Percentiles rank a stretch among this genome's conserved stretches.
Evolutionary conservation across 2,113 vertebrate species (phyloP).

Genomic region (Danio rerio): DNA sequence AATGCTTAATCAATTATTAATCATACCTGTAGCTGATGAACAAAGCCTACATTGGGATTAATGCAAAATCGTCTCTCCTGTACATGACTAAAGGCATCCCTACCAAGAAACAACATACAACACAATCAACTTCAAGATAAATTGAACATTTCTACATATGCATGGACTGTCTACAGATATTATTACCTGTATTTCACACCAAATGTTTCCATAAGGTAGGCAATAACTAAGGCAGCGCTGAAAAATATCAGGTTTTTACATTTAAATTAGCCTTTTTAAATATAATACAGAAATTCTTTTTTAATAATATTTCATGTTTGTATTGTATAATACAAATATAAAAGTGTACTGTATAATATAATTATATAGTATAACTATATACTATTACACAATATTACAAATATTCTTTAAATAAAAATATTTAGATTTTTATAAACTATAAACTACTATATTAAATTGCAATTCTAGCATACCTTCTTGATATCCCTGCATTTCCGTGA

Average conservation of each 20-base stretch:
- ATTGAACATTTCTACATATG: not conserved
- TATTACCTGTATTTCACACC: constrained; percentile 96
- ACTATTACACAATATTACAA: too few species aligned
- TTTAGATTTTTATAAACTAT: too few species aligned
- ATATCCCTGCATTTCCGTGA: constrained; percentile 99
- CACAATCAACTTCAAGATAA: not conserved
- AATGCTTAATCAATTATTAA: not conserved
- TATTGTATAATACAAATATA: too few species aligned
- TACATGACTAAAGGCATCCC: constrained; percentile 97
- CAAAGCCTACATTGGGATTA: constrained; percentile 98
- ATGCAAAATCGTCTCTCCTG: constrained; percentile 99
- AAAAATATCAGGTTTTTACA: constrained; percentile 48
- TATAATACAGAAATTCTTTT: not conserved
- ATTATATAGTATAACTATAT: too few species aligned
- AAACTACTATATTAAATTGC: not conserved
- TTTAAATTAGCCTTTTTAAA: too few species aligned
- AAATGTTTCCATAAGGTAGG: constrained; percentile 99
- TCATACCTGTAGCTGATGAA: constrained; percentile 95
- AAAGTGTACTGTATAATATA: too few species aligned
- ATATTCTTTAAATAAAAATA: too few species aligned
- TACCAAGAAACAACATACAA: constrained; percentile 60
- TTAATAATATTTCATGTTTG: not conserved
- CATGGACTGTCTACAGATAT: not conserved
- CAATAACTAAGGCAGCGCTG: constrained; percentile 99
- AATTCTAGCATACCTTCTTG: constrained; percentile 87